Evolutionary conservation across 2,113 vertebrate genomes (phyloP).

Genomic region (Rostratula benghalensis): DNA sequence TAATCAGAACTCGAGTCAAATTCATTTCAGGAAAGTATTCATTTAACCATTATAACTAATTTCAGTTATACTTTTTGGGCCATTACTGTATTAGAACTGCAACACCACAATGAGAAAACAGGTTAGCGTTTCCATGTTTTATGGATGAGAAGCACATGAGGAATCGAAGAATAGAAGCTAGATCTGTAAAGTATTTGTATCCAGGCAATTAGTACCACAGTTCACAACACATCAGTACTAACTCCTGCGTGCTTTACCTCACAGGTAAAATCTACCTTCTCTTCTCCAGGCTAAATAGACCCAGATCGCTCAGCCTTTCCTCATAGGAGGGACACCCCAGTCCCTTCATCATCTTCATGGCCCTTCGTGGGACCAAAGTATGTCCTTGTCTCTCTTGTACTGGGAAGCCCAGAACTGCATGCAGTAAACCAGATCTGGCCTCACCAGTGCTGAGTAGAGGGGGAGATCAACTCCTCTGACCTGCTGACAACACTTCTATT

Average conservation of each 20-base stretch:
- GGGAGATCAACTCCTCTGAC: background rate
- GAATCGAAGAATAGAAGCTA: background rate
- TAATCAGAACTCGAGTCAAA: background rate
- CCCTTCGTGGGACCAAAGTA: background rate
- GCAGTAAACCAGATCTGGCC: background rate
- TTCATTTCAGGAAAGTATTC: background rate
- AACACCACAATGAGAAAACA: background rate
- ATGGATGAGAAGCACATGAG: background rate
- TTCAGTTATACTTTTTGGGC: background rate
- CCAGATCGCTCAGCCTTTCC: background rate
- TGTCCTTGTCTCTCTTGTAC: background rate
- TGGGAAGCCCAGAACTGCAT: background rate
- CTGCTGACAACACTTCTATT: background rate
- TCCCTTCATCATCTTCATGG: background rate
- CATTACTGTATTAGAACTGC: background rate
- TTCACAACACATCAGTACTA: background rate
- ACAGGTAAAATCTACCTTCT: background rate
- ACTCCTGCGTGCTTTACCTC: background rate
- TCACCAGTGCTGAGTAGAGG: background rate
- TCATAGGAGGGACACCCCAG: background rate
- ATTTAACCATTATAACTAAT: background rate
- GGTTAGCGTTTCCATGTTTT: background rate
- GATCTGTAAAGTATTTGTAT: background rate
- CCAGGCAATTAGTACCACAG: background rate
- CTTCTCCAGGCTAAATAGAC: background rate